Percentiles rank a stretch among this genome's conserved stretches.
phyloP scores from a whole-genome alignment of 2,888 invertebrate genomes.

The Molorchus minor region DNA sequence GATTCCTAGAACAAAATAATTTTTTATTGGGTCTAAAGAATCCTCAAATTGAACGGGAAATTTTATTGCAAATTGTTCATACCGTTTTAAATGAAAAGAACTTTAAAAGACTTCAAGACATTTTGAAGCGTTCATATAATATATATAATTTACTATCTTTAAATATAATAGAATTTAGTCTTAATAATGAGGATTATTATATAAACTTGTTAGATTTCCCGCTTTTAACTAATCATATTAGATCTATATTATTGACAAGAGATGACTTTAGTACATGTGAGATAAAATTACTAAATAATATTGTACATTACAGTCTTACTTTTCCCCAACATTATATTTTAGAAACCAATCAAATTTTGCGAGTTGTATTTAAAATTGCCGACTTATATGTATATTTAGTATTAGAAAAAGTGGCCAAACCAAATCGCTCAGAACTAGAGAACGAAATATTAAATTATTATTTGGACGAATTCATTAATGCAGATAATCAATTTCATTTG shows the following conservation, averaged over 20 bases:
- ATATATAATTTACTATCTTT: neutral
- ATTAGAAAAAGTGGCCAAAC: neutral
- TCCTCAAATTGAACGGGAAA: neutral
- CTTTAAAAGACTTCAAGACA: neutral
- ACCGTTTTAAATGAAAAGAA: neutral
- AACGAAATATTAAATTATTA: slow-evolving; percentile 16
- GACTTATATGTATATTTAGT: neutral
- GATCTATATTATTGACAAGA: neutral
- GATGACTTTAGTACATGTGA: no score
- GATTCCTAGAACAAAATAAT: neutral
- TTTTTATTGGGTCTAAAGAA: neutral
- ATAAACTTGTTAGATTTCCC: slow-evolving; percentile 5
- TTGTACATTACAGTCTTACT: neutral
- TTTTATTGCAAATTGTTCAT: slow-evolving; percentile 3
- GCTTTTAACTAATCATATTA: neutral
- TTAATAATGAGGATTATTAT: neutral
- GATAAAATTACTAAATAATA: neutral
- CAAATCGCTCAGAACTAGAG: slow-evolving; percentile 17
- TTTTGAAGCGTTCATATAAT: neutral
- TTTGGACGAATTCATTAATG: slow-evolving; percentile 6
- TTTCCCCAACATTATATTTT: neutral
- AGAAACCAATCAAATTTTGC: neutral
- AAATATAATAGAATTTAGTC: neutral
- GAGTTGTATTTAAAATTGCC: neutral
- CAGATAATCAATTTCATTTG: no score